Evolutionary conservation across 2,888 invertebrate genomes (phyloP).

Genomic region (Holacanthella duospinosa): DNA sequence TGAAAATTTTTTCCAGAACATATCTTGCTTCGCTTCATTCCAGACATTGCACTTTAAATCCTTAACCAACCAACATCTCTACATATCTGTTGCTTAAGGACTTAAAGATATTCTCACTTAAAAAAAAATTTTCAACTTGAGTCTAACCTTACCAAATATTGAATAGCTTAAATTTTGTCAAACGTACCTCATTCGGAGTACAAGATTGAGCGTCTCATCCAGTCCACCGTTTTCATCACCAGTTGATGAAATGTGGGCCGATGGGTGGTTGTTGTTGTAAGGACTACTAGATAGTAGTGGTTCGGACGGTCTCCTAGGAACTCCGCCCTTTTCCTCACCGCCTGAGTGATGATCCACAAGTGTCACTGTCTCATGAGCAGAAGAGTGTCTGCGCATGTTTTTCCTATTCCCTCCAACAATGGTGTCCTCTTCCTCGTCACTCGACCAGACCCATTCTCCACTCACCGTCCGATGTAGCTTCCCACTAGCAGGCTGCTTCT

Average conservation of each 20-base stretch:
- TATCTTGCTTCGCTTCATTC: too few species aligned
- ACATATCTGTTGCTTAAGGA: too few species aligned
- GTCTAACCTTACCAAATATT: neutral
- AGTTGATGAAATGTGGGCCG: neutral
- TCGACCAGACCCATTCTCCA: conserved; percentile 98
- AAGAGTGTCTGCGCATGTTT: conserved; percentile 7
- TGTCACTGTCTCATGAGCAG: neutral
- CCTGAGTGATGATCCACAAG: neutral
- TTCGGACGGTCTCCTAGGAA: conserved; percentile 7
- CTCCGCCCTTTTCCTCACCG: neutral
- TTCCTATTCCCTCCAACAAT: neutral
- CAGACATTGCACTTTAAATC: too few species aligned
- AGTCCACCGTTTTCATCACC: neutral
- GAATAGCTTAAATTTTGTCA: neutral
- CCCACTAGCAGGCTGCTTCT: conserved; percentile 63
- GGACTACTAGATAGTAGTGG: neutral
- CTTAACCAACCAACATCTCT: too few species aligned
- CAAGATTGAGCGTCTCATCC: conserved; percentile 2
- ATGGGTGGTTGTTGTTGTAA: neutral
- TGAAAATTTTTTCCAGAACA: too few species aligned
- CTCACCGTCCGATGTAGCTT: conserved; percentile 84
- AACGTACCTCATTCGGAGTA: conserved; percentile 10
- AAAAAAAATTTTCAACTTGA: too few species aligned
- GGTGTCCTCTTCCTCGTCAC: conserved; percentile 66
- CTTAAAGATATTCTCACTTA: too few species aligned